These are phyloP conservation scores for Artibeus lituratus DNA, from an alignment of 2,797 vertebrate species.

Conservation along the genomic window DNA sequence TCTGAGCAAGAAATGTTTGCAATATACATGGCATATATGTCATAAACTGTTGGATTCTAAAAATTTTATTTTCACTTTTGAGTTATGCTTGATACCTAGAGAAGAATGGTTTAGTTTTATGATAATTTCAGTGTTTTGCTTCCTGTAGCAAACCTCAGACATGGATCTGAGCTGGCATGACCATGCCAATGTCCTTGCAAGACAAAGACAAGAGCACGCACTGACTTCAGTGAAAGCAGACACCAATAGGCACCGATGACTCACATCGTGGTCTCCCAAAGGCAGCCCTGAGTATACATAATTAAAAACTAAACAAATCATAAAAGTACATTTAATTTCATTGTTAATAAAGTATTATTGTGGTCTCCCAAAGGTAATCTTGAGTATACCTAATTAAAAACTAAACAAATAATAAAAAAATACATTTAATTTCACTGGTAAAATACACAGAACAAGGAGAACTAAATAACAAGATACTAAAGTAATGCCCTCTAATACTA, in stretches of 20 bases:
- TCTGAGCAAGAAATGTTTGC: conserved; percentile 68
- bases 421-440: conserved; percentile 44
- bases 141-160: conserved; percentile 53
- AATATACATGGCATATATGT: conserved; percentile 38
- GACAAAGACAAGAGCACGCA: conserved; percentile 48
- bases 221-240: conserved; percentile 41
- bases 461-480: conserved; percentile 39
- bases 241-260: neutral
- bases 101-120: conserved; percentile 61
- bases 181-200: neutral
- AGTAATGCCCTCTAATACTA: conserved; percentile 6
- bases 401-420: conserved; percentile 59
- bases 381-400: conserved; percentile 40
- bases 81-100: conserved; percentile 12
- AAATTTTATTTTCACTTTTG: conserved; percentile 41
- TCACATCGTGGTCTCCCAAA: neutral
- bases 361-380: neutral
- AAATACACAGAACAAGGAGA: conserved; percentile 55
- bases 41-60: neutral
- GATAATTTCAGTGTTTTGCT: conserved; percentile 63
- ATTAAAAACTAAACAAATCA: conserved; percentile 53
- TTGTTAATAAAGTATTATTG: neutral
- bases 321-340: conserved; percentile 58
- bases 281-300: neutral
- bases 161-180: conserved; percentile 37